Base-by-base conservation (phyloP, 2,113 vertebrate genomes). In the Notarius quadriscutis region DNA sequence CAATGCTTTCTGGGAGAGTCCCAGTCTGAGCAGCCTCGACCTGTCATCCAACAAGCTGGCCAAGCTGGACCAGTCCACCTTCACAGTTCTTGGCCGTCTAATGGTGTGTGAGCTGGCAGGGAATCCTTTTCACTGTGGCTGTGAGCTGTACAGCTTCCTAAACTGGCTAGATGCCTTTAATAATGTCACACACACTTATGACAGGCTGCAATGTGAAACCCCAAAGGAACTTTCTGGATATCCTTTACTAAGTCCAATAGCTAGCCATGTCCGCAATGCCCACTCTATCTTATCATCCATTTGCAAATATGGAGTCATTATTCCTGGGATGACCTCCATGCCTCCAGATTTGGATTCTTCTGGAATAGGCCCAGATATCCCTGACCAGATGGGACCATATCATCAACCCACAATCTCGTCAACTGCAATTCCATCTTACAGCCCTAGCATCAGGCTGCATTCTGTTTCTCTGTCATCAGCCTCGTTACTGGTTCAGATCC, bases 61-160 rank as follows among this genome's bases (percentile, higher is more conserved):
- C 63, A 96, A 95, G 60, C 94, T 99, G 10, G 98, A 99, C 65
- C 96, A 97, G 1, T 94, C 96, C 89, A 98, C 97, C 77, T 99
- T 99, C 84, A 95, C 95, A 79, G 93, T 95, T 84, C 94, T 99
- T 53, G 95, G 94, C 91, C 96, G 96, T 83, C 94, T 99, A 78
- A 96, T 97, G 96, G 97, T 99, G 81, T 99, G 98, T 0, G 98
- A 99, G 89, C 93, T 99, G 84, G 97, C 97, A 0, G 98, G 97
- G 71, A 99, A 99, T 91, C 98, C 98, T 0, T 99, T 99, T 95
- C 97, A 98, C 94, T 99, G 98, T 2, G 96, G 97, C 91, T 99
- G 98, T 18, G 97, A 97, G 22, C 97, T 99, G 67, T 97, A 95
- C 4, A 94, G 95, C 91, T 99, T 99, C 90, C 96, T 99, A 12